phyloP scores from a whole-genome alignment of 1,140 invertebrate species.

The Achatina immaculata region DNA sequence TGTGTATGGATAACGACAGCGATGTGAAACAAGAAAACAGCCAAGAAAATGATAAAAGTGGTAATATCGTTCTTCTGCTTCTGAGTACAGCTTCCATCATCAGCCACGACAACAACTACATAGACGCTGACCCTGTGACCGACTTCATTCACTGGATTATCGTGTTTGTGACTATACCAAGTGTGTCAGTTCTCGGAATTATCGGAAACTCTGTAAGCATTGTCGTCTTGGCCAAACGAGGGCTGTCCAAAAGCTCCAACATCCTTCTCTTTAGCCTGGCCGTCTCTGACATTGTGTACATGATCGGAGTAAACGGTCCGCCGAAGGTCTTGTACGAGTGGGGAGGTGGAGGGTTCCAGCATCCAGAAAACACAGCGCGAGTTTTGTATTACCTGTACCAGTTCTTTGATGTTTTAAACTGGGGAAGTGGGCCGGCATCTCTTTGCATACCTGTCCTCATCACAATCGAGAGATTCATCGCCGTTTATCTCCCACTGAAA shows the following conservation, averaged over 20 bases:
- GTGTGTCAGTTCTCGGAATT: not conserved
- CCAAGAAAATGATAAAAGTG: too few relatives aligned
- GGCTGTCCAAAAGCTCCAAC: not conserved
- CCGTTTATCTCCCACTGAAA: slow-evolving; percentile 12
- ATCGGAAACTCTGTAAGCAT: not conserved
- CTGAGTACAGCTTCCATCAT: not conserved
- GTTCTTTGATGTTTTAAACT: not conserved
- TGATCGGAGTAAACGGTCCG: slow-evolving; percentile 2
- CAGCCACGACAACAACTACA: not conserved
- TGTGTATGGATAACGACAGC: not conserved
- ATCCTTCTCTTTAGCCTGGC: not conserved
- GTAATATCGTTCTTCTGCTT: too few relatives aligned
- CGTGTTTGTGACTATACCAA: not conserved
- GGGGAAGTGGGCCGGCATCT: not conserved
- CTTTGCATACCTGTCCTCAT: not conserved
- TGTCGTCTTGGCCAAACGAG: not conserved
- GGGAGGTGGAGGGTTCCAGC: not conserved
- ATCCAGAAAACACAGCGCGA: not conserved
- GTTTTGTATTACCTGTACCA: not conserved
- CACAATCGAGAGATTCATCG: slow-evolving; percentile 4
- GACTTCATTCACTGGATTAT: not conserved
- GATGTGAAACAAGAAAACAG: not conserved
- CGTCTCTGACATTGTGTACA: not conserved
- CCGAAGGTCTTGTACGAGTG: not conserved
- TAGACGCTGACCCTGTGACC: not conserved